Evolutionary conservation across 2,888 invertebrate genomes (phyloP).

Genomic region (Empis stercorea): DNA sequence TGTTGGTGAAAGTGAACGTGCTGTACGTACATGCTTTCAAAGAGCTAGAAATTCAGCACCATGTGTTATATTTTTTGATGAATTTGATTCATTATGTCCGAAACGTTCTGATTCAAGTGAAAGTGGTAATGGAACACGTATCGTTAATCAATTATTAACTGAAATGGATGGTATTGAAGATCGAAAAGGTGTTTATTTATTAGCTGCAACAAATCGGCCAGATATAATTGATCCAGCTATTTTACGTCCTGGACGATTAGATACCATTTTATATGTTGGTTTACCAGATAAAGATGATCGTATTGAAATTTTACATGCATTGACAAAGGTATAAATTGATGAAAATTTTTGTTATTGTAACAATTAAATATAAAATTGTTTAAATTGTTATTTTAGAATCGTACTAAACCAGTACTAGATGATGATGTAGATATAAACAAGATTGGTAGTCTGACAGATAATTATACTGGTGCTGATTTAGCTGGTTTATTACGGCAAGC

Average conservation of each 20-base stretch:
- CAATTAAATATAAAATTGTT: slow-evolving; percentile 3
- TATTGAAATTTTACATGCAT: slow-evolving; percentile 72
- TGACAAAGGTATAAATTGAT: slow-evolving; percentile 63
- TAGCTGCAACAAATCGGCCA: slow-evolving; percentile 94
- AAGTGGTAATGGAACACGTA: slow-evolving; percentile 63
- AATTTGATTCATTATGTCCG: slow-evolving; percentile 91
- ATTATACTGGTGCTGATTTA: slow-evolving; percentile 90
- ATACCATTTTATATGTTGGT: slow-evolving; percentile 81
- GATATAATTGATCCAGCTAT: slow-evolving; percentile 96
- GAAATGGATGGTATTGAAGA: slow-evolving; percentile 97
- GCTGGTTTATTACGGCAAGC: slow-evolving; percentile 82
- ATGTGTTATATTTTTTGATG: slow-evolving; percentile 98
- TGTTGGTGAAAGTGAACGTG: slow-evolving; percentile 96
- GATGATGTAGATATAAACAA: slow-evolving; percentile 61
- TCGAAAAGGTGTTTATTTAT: slow-evolving; percentile 81
- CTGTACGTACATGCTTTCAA: slow-evolving; percentile 91
- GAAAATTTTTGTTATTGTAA: not conserved
- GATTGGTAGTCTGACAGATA: slow-evolving; percentile 56
- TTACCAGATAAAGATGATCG: slow-evolving; percentile 70
- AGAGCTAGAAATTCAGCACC: slow-evolving; percentile 90
- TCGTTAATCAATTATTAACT: slow-evolving; percentile 92
- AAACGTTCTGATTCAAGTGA: slow-evolving; percentile 63
- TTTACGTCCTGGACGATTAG: slow-evolving; percentile 73
- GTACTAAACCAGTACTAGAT: slow-evolving; percentile 62
- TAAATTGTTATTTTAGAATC: slow-evolving; percentile 43